Percentiles rank a stretch among this genome's conserved stretches.
Evolutionary conservation across 2,113 vertebrate genomes (phyloP).

Genomic region (Megaceryle maxima): DNA sequence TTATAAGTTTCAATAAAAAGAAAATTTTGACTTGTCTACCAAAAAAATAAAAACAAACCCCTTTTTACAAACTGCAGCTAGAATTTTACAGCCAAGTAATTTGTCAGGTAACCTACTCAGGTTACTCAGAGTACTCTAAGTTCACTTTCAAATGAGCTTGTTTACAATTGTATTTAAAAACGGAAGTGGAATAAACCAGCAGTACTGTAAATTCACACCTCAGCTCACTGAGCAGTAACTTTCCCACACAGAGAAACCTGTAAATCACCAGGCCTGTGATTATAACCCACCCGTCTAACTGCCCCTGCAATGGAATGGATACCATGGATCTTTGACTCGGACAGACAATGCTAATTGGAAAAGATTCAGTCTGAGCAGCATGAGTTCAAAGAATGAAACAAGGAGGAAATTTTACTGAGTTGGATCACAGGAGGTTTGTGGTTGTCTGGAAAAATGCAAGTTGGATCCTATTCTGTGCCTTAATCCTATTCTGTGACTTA

Average conservation of each 20-base stretch:
- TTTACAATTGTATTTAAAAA: background rate
- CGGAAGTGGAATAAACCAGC: background rate
- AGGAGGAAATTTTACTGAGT: background rate
- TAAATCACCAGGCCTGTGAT: background rate
- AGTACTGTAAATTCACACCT: background rate
- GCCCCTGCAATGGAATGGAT: background rate
- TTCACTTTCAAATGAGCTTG: slow-evolving; percentile 11
- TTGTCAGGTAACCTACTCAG: background rate
- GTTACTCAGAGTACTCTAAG: background rate
- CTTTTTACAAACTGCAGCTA: background rate
- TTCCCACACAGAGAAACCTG: background rate
- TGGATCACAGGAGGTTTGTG: background rate
- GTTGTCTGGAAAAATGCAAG: background rate
- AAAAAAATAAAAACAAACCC: background rate
- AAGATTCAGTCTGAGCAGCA: background rate
- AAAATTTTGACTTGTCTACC: background rate
- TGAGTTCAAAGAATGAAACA: background rate
- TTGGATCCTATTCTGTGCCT: background rate
- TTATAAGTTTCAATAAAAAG: background rate
- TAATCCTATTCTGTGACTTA: background rate
- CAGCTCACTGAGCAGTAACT: background rate
- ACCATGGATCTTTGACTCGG: background rate
- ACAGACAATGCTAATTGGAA: background rate
- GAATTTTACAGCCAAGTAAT: background rate
- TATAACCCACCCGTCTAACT: background rate